Evolutionary conservation across 2,113 vertebrate genomes (phyloP).

Genomic region (Platysternon megacephalum): DNA sequence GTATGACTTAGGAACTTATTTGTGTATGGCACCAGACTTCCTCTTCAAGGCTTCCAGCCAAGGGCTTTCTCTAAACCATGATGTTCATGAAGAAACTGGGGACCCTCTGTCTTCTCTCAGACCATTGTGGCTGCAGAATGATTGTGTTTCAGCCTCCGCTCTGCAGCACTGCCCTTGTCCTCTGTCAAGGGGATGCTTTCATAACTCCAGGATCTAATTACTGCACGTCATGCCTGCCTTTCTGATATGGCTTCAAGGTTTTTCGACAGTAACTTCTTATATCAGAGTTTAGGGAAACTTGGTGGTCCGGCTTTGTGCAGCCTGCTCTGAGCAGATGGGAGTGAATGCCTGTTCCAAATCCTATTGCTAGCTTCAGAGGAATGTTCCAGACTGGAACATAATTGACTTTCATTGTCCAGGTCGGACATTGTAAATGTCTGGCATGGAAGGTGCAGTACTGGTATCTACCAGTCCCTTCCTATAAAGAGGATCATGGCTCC

Average conservation of each 20-base stretch:
- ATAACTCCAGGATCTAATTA: constrained; percentile 18
- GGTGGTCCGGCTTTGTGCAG: background rate
- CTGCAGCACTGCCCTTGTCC: background rate
- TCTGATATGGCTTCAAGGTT: background rate
- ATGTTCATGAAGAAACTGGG: no score
- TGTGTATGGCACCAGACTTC: fast-evolving
- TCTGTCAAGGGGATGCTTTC: background rate
- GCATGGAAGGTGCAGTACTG: background rate
- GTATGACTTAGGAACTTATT: fast-evolving
- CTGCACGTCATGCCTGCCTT: background rate
- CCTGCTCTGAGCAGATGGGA: background rate
- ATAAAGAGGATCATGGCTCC: background rate
- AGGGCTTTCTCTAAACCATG: background rate
- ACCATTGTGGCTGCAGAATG: background rate
- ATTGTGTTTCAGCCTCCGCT: background rate
- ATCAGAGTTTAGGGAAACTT: background rate
- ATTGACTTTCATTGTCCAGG: background rate
- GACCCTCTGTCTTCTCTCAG: background rate
- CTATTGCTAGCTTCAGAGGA: background rate
- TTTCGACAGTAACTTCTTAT: background rate
- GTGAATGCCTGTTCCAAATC: background rate
- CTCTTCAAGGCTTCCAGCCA: background rate
- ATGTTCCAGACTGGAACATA: background rate
- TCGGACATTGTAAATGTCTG: background rate
- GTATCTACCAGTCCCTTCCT: background rate